phyloP scores from a whole-genome alignment of 2,113 vertebrate genomes.

The Dipodomys ordii region DNA sequence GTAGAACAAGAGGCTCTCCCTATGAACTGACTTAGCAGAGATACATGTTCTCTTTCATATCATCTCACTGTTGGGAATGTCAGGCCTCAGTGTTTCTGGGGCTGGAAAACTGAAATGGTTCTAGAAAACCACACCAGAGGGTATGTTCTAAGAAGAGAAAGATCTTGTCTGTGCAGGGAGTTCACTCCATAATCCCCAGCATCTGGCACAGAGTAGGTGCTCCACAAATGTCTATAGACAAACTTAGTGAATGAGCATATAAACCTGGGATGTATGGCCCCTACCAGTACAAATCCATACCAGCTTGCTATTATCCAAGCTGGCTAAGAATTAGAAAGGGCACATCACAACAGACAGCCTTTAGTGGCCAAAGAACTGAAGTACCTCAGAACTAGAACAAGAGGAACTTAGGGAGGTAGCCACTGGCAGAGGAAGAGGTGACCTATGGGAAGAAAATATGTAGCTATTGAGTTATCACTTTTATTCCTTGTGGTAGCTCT shows the following conservation, averaged over 20 bases:
- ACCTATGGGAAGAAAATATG: neutral
- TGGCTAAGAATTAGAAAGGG: neutral
- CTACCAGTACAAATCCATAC: neutral
- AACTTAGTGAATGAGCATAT: neutral
- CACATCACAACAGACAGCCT: neutral
- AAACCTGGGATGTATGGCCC: neutral
- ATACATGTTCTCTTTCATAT: neutral
- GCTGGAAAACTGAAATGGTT: neutral
- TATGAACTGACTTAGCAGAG: neutral
- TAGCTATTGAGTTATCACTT: neutral
- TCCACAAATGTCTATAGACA: neutral
- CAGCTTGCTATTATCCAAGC: neutral
- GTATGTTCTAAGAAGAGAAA: neutral
- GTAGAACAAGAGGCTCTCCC: neutral
- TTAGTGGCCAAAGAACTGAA: neutral
- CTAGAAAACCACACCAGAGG: neutral
- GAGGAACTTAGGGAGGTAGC: neutral
- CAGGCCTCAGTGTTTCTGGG: too few species aligned
- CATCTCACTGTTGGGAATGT: neutral
- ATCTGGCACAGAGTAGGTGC: neutral
- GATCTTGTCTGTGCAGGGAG: neutral
- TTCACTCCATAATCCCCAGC: neutral
- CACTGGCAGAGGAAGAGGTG: neutral
- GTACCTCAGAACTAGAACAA: neutral
- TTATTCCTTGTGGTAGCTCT: neutral